Evolutionary conservation across 2,888 invertebrate species (phyloP).

Genomic region (Eupithecia vulgata): DNA sequence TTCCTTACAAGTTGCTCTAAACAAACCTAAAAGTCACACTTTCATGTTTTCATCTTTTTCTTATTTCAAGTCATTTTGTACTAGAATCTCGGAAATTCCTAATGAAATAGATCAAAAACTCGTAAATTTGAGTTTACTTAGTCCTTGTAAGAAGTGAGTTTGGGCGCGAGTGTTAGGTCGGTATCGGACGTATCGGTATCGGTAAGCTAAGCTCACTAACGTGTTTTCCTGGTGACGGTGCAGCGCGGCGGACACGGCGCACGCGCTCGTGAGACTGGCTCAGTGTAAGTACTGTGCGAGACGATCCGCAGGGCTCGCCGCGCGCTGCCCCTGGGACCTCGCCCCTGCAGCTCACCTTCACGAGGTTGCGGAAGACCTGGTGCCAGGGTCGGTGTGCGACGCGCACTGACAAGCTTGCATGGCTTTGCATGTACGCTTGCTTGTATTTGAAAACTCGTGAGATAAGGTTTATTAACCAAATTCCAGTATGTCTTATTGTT

Average conservation of each 20-base stretch:
- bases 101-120: background rate
- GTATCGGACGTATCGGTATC: constrained; percentile 38
- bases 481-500: constrained; percentile 16
- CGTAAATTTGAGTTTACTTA: background rate
- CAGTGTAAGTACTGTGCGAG: constrained; percentile 90
- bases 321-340: background rate
- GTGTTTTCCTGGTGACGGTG: constrained; percentile 58
- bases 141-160: constrained; percentile 19
- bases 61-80: background rate
- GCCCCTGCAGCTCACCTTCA: background rate
- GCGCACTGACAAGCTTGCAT: constrained; percentile 47
- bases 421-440: constrained; percentile 54
- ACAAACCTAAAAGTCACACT: background rate
- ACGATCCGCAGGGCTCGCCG: background rate
- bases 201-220: constrained; percentile 57
- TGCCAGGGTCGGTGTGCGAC: constrained; percentile 10
- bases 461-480: constrained; percentile 11
- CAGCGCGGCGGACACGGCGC: constrained; percentile 88
- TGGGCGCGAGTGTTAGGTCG: constrained; percentile 12
- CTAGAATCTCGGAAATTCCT: background rate
- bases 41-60: background rate
- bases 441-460: constrained; percentile 35
- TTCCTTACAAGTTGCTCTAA: constrained; percentile 17
- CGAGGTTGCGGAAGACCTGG: background rate
- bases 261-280: constrained; percentile 94